Evolutionary conservation across 2,113 vertebrate genomes (phyloP).

Genomic region (Triplophysa siluroides): DNA sequence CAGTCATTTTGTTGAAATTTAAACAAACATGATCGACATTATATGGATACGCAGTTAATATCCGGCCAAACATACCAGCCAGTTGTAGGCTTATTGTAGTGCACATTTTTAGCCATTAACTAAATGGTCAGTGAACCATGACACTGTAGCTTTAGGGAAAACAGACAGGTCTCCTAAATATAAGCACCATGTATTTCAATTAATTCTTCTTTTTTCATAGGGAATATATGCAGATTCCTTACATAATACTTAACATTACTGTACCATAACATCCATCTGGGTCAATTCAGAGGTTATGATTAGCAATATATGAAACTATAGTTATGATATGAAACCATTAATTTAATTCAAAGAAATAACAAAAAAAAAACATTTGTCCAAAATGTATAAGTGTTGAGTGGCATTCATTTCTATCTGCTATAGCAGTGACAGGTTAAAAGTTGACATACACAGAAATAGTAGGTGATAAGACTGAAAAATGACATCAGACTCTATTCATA

Average conservation of each 20-base stretch:
- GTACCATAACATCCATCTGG: neutral
- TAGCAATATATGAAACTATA: neutral
- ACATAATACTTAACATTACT: neutral
- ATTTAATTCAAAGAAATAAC: neutral
- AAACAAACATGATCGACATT: neutral
- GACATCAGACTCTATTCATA: slow-evolving; percentile 50
- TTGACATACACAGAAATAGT: slow-evolving; percentile 13
- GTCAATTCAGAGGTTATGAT: neutral
- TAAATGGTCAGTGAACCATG: neutral
- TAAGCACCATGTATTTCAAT: too few species aligned
- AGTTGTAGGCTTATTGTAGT: neutral
- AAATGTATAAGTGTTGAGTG: neutral
- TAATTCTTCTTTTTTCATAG: too few species aligned
- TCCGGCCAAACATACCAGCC: too few species aligned
- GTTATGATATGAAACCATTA: neutral
- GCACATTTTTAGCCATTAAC: neutral
- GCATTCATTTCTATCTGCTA: neutral
- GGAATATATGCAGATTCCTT: too few species aligned
- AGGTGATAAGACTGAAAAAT: slow-evolving; percentile 33
- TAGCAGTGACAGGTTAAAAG: neutral
- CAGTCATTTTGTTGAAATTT: neutral
- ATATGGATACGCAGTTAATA: neutral
- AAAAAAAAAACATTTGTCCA: neutral
- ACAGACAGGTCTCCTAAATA: neutral
- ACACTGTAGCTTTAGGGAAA: neutral